Evolutionary conservation across 30 jellyfish, hydroid and myxozoan genomes (phyloP).

Genomic region (Sanderia malayensis): DNA sequence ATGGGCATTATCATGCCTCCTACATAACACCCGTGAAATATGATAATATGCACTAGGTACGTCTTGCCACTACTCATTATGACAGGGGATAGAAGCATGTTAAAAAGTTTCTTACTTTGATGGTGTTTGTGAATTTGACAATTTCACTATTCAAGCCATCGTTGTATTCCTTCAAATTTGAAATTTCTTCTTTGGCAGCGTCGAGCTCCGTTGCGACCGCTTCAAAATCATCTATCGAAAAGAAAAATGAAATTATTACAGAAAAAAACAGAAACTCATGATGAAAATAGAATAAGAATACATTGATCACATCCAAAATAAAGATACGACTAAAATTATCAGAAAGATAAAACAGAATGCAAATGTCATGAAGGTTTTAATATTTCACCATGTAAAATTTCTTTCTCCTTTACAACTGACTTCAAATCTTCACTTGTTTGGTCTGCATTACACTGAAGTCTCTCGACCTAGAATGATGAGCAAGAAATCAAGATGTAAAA

Average conservation of each 20-base stretch:
- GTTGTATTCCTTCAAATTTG: constrained; percentile 40
- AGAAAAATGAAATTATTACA: not conserved
- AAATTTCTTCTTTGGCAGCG: constrained; percentile 19
- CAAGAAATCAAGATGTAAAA: too few relatives aligned
- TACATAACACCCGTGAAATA: too few relatives aligned
- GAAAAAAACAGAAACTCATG: too few relatives aligned
- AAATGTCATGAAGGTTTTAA: too few relatives aligned
- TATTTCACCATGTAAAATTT: constrained; percentile 20
- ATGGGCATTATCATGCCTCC: too few relatives aligned
- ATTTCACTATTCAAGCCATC: constrained; percentile 40
- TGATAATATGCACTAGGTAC: too few relatives aligned
- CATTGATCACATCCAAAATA: too few relatives aligned
- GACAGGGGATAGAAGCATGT: not conserved
- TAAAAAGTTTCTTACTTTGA: constrained; percentile 20
- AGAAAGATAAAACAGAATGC: too few relatives aligned
- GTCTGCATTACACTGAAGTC: constrained; percentile 38
- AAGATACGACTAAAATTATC: too few relatives aligned
- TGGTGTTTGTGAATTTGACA: constrained; percentile 24
- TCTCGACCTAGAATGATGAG: constrained; percentile 57
- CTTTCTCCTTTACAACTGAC: constrained; percentile 28
- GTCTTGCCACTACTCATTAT: too few relatives aligned
- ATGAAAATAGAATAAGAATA: too few relatives aligned
- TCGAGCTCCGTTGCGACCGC: constrained; percentile 21
- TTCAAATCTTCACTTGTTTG: constrained; percentile 34
- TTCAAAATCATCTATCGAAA: constrained; percentile 15